Evolutionary conservation across 2,888 invertebrate genomes (phyloP), one percentile per base, ranked within the genome.

Genomic region (Epinotia demarniana): DNA sequence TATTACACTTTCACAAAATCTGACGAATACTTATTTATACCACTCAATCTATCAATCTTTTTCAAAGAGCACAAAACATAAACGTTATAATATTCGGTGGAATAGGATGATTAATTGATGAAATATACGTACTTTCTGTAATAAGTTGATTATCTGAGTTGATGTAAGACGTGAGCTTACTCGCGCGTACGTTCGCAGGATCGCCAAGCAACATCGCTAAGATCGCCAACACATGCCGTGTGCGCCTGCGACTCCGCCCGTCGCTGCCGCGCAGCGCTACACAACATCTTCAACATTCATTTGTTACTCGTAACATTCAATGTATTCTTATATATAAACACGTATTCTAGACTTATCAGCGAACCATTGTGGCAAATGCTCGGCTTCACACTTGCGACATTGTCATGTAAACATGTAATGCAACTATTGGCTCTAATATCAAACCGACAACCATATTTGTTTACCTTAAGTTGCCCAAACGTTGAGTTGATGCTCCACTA

Each of bases 211-310:
- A 89, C 53, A 53, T 53, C 53, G 53, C 53, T 53, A 84, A 84
- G 85, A 82, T 84, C 84, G 82, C 82, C 83, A 82, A 84, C 85
- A 85, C 87, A 84, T 85, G 86, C 82, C 85, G 88, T 53, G 53
- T 53, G 89, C 89, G 90, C 90, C 90, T 89, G 90, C 90, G 85
- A 81, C 84, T 84, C 87, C 82, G 88, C 86, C 87, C 85, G 87
- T 86, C 86, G 76, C 79, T 83, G 83, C 80, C 79, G 84, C 79
- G 82, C 84, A 81, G 83, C 85, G 82, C 85, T 83, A 75, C 68
- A 73, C 68, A 77, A 75, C 72, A 73, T 77, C 68, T 78, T 84
- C 82, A 84, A 80, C 79, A 81, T 82, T 80, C 81, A 85, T 85
- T 84, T 84, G 83, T 83, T 86, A 84, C 75, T 80, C 82, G 79